A percentile compares a stretch with the other conserved stretches of the same genome.
Conservation (phyloP, 2,113 vertebrate genomes). For the Lophochroa leadbeateri region DNA sequence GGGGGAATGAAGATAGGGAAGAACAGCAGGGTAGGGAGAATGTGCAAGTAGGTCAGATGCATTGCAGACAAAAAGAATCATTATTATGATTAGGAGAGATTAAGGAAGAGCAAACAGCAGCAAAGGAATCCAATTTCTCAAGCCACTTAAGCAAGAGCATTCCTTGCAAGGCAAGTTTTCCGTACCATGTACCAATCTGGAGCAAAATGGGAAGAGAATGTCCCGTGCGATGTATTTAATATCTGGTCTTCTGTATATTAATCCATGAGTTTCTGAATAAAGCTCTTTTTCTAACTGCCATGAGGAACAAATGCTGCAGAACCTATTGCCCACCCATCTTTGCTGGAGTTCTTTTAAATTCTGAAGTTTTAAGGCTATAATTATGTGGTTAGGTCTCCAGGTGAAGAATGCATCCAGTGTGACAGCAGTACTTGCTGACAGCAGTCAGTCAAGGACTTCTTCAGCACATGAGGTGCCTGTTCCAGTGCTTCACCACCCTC, state of each 20-base stretch:
- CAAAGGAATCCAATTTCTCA: constrained; percentile 41
- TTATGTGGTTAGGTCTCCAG: not conserved
- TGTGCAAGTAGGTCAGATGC: constrained; percentile 58
- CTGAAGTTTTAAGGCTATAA: not conserved
- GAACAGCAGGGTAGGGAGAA: not conserved
- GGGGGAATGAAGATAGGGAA: not conserved
- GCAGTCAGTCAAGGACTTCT: not conserved
- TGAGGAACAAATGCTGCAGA: not conserved
- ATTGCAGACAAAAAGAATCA: not conserved
- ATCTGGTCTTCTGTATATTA: not conserved
- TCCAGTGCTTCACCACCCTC: not conserved
- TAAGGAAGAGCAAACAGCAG: constrained; percentile 48
- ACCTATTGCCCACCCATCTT: not conserved
- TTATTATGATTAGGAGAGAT: constrained; percentile 54
- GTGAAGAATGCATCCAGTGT: not conserved
- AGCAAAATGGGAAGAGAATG: not conserved
- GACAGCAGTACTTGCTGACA: not conserved
- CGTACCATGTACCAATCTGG: not conserved
- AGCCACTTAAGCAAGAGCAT: not conserved
- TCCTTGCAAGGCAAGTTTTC: not conserved
- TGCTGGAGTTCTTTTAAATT: not conserved
- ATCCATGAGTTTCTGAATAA: not conserved
- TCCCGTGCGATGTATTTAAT: not conserved
- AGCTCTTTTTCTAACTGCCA: not conserved
- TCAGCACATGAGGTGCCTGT: not conserved